Percentiles rank a stretch among this genome's conserved stretches.
Evolutionary conservation across 2,888 invertebrate species (phyloP).

Genomic region (Melangyna quadrimaculata): DNA sequence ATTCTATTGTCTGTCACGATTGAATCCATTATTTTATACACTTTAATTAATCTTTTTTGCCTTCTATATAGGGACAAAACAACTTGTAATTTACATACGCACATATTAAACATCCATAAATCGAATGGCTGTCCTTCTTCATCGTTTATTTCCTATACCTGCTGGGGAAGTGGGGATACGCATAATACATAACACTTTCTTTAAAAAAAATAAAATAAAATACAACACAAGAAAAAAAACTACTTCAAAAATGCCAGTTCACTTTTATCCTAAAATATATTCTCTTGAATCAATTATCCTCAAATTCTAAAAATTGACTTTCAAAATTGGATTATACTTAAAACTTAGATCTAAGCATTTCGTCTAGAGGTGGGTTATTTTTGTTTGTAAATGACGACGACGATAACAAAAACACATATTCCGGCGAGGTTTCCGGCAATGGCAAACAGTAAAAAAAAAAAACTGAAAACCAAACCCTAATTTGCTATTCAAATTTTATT

Average conservation of each 20-base stretch:
- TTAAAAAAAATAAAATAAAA: not conserved
- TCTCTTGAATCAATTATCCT: slow-evolving; percentile 23
- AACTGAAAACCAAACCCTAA: not conserved
- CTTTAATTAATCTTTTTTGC: not conserved
- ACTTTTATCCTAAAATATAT: not conserved
- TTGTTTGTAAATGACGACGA: not conserved
- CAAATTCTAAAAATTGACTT: slow-evolving; percentile 26
- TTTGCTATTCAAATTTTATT: slow-evolving; percentile 67
- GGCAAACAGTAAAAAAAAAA: not conserved
- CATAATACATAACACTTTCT: not conserved
- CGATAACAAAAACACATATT: not conserved
- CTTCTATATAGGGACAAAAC: not conserved
- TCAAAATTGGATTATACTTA: slow-evolving; percentile 1
- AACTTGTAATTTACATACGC: not conserved
- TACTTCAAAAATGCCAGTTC: not conserved
- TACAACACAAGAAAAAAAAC: not conserved
- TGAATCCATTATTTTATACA: not conserved
- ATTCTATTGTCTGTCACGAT: not conserved
- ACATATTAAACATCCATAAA: not conserved
- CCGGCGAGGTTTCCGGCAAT: not conserved
- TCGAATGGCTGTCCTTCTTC: no score
- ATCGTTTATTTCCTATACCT: not conserved
- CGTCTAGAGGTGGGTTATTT: slow-evolving; percentile 2
- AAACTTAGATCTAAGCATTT: not conserved
- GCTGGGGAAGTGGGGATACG: no score